Conservation (phyloP, 2,113 vertebrate genomes). For the Takifugu flavidus region DNA sequence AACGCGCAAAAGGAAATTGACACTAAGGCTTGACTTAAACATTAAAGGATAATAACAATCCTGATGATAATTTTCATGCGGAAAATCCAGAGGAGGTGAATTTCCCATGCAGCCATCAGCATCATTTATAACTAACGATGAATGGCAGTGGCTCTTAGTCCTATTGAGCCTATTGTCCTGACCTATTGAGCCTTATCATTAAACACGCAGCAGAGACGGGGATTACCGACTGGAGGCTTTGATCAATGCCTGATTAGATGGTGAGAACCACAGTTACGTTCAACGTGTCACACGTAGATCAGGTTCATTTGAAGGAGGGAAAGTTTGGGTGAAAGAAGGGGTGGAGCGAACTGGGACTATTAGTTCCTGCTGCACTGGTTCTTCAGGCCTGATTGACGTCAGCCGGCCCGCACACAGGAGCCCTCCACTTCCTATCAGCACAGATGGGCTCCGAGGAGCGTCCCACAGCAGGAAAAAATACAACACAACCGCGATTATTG, state of each 20-base stretch:
- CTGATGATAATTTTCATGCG: not conserved
- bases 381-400: constrained; percentile 67
- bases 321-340: constrained; percentile 7
- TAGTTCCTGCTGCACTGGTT: constrained; percentile 64
- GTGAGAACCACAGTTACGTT: constrained; percentile 13
- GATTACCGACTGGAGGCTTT: not conserved
- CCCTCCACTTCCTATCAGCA: constrained; percentile 61
- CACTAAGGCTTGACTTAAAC: no score
- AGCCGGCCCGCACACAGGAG: constrained; percentile 39
- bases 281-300: constrained; percentile 8
- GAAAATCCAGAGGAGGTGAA: not conserved
- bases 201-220: no score
- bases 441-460: constrained; percentile 51
- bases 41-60: no score
- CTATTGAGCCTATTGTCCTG: not conserved
- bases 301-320: constrained; percentile 17
- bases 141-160: no score
- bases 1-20: no score
- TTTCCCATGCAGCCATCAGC: not conserved
- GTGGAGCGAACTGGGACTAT: constrained; percentile 27
- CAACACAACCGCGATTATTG: constrained; percentile 45
- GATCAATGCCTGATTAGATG: not conserved
- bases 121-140: not conserved
- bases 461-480: constrained; percentile 59
- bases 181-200: no score